phyloP scores from a whole-genome alignment of 2,888 invertebrate species.

The Scaptomyza polygonia region DNA sequence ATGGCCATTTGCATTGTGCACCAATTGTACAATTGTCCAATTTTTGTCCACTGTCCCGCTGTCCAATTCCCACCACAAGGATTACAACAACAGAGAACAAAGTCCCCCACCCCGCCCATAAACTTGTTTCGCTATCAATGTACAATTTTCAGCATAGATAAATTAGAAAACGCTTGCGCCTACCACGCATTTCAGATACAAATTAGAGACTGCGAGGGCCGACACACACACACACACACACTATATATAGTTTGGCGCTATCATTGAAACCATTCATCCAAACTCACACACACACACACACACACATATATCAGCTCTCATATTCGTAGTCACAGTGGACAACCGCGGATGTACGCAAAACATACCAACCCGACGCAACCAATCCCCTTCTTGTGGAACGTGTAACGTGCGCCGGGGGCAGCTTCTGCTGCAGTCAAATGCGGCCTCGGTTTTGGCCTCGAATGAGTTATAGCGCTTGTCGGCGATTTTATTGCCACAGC shows the following conservation, averaged over 20 bases:
- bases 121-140: slow-evolving; percentile 72
- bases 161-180: slow-evolving; percentile 65
- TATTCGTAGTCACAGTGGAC: slow-evolving; percentile 27
- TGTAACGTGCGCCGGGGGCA: slow-evolving; percentile 72
- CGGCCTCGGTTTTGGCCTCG: slow-evolving; percentile 63
- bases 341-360: slow-evolving; percentile 64
- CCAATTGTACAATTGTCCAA: slow-evolving; percentile 29
- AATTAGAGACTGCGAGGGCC: slow-evolving; percentile 67
- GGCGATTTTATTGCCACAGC: slow-evolving; percentile 84
- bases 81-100: slow-evolving; percentile 55
- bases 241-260: slow-evolving; percentile 36
- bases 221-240: slow-evolving; percentile 3
- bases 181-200: slow-evolving; percentile 64
- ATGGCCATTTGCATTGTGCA: slow-evolving; percentile 10
- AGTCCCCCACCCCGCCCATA: slow-evolving; percentile 63
- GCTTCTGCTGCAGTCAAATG: slow-evolving; percentile 48
- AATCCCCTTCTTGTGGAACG: slow-evolving; percentile 20
- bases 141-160: slow-evolving; percentile 73
- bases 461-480: slow-evolving; percentile 84
- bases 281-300: slow-evolving; percentile 6
- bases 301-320: background rate
- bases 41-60: too few relatives aligned
- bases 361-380: slow-evolving; percentile 43
- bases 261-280: slow-evolving; percentile 55
- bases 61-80: slow-evolving; percentile 47